A percentile compares a stretch with the other conserved stretches of the same genome.
phyloP scores from a whole-genome alignment of 2,888 invertebrate species.

The Uropetala carovei region DNA sequence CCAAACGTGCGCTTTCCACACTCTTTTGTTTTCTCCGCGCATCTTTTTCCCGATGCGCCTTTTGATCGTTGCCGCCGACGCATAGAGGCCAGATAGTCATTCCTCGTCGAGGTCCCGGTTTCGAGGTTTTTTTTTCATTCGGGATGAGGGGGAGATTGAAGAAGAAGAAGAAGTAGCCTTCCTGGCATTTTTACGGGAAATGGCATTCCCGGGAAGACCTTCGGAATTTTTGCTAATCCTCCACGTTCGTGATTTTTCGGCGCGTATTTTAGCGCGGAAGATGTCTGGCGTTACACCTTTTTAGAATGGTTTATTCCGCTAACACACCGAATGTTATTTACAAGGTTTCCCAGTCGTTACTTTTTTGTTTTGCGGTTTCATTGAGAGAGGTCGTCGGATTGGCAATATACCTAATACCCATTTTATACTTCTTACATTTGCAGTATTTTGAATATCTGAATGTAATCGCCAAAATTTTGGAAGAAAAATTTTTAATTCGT shows the following conservation, averaged over 20 bases:
- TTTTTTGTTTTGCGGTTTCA: too few species aligned
- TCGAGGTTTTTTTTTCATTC: constrained; percentile 36
- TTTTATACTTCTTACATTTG: too few species aligned
- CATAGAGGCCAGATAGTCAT: constrained; percentile 30
- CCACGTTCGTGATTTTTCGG: neutral
- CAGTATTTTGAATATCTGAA: too few species aligned
- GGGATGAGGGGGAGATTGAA: neutral
- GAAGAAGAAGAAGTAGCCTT: neutral
- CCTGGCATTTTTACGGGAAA: neutral
- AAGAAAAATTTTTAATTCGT: too few species aligned
- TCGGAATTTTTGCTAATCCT: neutral
- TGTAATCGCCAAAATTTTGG: too few species aligned
- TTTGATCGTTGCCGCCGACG: constrained; percentile 57
- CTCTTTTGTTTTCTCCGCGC: constrained; percentile 59
- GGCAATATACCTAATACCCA: too few species aligned
- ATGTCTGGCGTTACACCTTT: too few species aligned
- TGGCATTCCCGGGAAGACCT: neutral
- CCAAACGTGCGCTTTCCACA: constrained; percentile 39
- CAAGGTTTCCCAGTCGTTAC: too few species aligned
- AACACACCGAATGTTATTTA: too few species aligned
- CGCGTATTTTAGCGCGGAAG: too few species aligned
- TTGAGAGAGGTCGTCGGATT: too few species aligned
- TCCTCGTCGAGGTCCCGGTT: constrained; percentile 38
- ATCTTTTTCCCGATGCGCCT: constrained; percentile 40
- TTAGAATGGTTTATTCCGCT: too few species aligned